Conservation (phyloP, 2,888 invertebrate species). For the Cacoxenus indagator region DNA sequence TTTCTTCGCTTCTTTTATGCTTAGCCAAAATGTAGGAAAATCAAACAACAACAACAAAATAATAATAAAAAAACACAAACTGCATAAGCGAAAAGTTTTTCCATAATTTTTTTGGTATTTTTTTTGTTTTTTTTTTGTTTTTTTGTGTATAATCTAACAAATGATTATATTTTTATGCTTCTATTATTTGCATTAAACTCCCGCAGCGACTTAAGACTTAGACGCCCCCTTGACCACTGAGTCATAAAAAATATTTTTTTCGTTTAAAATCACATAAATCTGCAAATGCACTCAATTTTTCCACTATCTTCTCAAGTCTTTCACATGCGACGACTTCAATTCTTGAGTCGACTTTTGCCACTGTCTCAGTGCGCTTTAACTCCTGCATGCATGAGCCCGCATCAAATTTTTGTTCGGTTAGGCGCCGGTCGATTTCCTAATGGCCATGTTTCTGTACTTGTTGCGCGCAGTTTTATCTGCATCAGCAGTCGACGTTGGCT, state of each 20-base stretch:
- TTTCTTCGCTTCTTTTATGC: not conserved
- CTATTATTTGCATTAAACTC: constrained; percentile 50
- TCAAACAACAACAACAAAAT: not conserved
- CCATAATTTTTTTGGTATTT: not conserved
- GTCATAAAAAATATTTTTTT: not conserved
- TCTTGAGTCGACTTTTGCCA: not conserved
- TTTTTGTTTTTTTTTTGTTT: not conserved
- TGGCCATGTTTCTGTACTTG: not conserved
- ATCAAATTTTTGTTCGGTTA: not conserved
- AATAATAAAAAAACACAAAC: not conserved
- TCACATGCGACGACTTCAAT: not conserved
- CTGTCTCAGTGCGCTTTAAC: not conserved
- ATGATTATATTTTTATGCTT: constrained; percentile 64
- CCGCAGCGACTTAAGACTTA: constrained; percentile 13
- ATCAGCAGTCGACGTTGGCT: not conserved
- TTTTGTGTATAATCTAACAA: constrained; percentile 15
- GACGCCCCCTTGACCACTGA: not conserved
- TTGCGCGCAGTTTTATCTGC: not conserved
- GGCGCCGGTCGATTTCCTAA: constrained; percentile 4
- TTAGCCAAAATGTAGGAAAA: not conserved
- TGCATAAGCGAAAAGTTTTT: not conserved
- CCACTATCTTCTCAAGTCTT: not conserved
- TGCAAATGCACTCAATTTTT: constrained; percentile 1
- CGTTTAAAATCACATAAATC: not conserved
- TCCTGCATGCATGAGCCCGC: not conserved